phyloP scores from a whole-genome alignment of 2,888 invertebrate genomes.

The Emmelina monodactyla region DNA sequence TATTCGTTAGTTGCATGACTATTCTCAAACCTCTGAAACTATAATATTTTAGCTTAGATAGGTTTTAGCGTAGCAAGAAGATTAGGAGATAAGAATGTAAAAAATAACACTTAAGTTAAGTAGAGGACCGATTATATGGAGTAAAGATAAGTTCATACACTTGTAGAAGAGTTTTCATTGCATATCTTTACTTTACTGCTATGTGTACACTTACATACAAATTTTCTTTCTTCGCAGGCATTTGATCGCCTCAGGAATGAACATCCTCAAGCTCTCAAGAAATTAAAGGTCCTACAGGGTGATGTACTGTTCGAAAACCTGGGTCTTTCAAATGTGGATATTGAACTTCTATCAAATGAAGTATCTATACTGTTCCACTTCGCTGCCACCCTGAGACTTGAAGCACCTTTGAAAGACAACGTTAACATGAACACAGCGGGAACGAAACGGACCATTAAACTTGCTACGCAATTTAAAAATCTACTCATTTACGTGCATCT shows the following conservation, averaged over 20 bases:
- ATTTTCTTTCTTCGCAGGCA: too few species aligned
- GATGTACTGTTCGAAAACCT: conserved; percentile 72
- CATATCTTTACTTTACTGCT: too few species aligned
- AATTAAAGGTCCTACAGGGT: conserved; percentile 77
- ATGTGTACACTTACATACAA: too few species aligned
- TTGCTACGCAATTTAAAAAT: conserved; percentile 79
- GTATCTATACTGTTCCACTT: conserved; percentile 88
- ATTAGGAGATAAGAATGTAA: too few species aligned
- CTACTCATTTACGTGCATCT: conserved; percentile 83
- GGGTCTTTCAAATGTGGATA: conserved; percentile 69
- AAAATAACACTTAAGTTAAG: too few species aligned
- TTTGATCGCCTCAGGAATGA: conserved; percentile 73
- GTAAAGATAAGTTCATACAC: too few species aligned
- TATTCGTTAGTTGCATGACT: too few species aligned
- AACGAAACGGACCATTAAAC: conserved; percentile 77
- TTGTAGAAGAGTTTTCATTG: too few species aligned
- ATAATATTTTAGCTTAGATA: too few species aligned
- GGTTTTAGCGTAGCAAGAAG: too few species aligned
- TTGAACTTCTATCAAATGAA: conserved; percentile 68
- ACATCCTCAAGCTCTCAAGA: conserved; percentile 71
- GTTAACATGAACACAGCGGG: conserved; percentile 92
- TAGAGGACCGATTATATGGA: too few species aligned
- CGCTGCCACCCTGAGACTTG: conserved; percentile 89
- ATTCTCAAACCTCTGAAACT: too few species aligned
- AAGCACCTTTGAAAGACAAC: conserved; percentile 86